Conservation (phyloP, 1,140 invertebrate genomes). For the Lucilia cuprina region DNA sequence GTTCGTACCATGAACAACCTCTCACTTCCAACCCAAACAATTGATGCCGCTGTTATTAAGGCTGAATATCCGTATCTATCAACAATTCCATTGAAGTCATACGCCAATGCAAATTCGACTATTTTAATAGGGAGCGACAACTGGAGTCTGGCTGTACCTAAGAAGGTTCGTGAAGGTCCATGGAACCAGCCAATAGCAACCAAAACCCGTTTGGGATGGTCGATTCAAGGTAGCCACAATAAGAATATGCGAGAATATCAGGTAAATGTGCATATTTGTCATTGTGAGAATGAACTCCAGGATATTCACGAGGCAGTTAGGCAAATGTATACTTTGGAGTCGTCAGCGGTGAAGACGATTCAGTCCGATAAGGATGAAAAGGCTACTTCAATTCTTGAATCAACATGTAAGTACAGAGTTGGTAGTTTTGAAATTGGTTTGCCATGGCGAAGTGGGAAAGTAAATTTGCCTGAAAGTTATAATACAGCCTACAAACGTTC, state of each 20-base stretch:
- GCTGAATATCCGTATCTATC: background rate
- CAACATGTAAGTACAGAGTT: background rate
- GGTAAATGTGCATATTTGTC: slow-evolving; percentile 3
- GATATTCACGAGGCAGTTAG: slow-evolving; percentile 1
- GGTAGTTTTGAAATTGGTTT: background rate
- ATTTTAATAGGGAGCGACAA: slow-evolving; percentile 31
- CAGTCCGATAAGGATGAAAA: too few relatives aligned
- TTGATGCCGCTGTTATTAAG: background rate
- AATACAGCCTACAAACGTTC: background rate
- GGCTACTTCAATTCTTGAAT: background rate
- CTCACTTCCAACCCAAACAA: background rate
- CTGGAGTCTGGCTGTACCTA: slow-evolving; percentile 7
- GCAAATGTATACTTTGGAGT: background rate
- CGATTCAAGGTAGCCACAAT: background rate
- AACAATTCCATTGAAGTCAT: background rate
- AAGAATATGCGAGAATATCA: background rate
- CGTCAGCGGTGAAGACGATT: background rate
- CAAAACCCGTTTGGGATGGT: slow-evolving; percentile 18
- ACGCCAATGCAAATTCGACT: slow-evolving; percentile 7
- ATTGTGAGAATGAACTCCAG: background rate
- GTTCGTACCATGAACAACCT: background rate
- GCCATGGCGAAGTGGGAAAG: background rate
- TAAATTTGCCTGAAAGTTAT: slow-evolving; percentile 10
- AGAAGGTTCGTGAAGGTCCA: slow-evolving; percentile 8
- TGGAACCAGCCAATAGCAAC: slow-evolving; percentile 17